Base-by-base conservation (phyloP, 2,797 vertebrate species). In the Karalla daura region DNA sequence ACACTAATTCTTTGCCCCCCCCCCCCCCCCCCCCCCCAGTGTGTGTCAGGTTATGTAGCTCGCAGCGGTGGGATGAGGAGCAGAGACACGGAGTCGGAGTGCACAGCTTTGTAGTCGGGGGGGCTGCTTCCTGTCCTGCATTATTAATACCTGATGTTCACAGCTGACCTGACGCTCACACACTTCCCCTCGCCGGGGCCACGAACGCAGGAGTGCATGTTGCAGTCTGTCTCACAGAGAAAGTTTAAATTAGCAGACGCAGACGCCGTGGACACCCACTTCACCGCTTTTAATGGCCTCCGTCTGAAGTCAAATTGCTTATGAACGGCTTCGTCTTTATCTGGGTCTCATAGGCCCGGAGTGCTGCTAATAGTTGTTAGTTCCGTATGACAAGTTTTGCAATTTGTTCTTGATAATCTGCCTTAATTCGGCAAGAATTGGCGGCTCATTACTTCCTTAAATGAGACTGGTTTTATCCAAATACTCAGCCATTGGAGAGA, bases 121-220 rank as follows among this genome's bases (percentile, higher is more conserved):
- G 55, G 63, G 59, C 47, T 66, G 74, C 74, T 78, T 88, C 79
- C 77, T 61, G 70, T 65, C 46, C 73, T 91, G 84, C 84, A 91
- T 90, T 91, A 91, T 90, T 92, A 84, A 93, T 83, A 83, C 56
- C 70, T 78, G 84, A 89, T 89, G 89, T 91, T 90, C 84, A 90
- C 86, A 86, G 84, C 78, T 88, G 90, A 90, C 88, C 83, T 90
- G 83, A 39, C 41, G 27, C 78, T 83, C 59, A 68, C 76, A 80
- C 70, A 63, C 74, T n/a, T 62, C 37, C n/a, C 41, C 61, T 78
- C 62, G 25, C 52, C 18, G 12, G n/a, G 63, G 32, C 56, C 43
- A 54, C 72, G 77, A 80, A 47, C 62, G 63, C 39, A 41, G 28
- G 13, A 52, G 46, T 13, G 61, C 65, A 68, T 56, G 45, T 64